Percentiles rank a stretch among this genome's conserved stretches.
Conservation (phyloP, 2,888 invertebrate species). For the Hybos culiciformis region DNA sequence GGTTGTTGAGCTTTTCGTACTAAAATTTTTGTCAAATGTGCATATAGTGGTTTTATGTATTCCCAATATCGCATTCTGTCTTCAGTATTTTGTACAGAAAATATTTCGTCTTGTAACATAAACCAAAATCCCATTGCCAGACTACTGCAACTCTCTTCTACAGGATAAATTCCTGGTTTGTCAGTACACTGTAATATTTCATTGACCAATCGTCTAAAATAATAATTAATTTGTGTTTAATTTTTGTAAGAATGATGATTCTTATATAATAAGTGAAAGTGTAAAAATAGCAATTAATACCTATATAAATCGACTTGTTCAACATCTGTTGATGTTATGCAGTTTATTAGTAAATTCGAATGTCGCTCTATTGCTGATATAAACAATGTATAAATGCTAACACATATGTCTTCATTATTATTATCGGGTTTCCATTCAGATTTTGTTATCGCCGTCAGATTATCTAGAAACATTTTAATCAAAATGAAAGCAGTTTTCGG, state of each 20-base stretch:
- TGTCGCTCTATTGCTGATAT: constrained; percentile 61
- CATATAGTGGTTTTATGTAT: constrained; percentile 62
- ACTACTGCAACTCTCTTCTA: constrained; percentile 76
- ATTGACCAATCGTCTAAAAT: constrained; percentile 50
- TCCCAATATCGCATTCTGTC: constrained; percentile 31
- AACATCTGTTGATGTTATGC: constrained; percentile 28
- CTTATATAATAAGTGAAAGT: too few species aligned
- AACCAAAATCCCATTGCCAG: constrained; percentile 87
- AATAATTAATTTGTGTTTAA: too few species aligned
- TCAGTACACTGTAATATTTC: constrained; percentile 67
- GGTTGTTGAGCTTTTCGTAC: constrained; percentile 71
- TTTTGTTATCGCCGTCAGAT: constrained; percentile 41
- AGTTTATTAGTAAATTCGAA: constrained; percentile 38
- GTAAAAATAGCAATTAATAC: too few species aligned
- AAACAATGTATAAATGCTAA: constrained; percentile 51
- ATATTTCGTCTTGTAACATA: constrained; percentile 50
- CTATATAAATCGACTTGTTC: constrained; percentile 42
- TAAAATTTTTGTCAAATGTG: constrained; percentile 59
- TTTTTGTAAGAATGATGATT: too few species aligned
- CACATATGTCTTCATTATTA: constrained; percentile 46
- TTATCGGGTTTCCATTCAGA: constrained; percentile 38
- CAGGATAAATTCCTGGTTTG: constrained; percentile 68
- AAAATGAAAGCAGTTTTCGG: constrained; percentile 43
- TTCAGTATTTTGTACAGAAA: constrained; percentile 27
- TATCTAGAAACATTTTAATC: constrained; percentile 43